Evolutionary conservation across 2,888 invertebrate genomes (phyloP).

Genomic region (Heteromurus nitidus): DNA sequence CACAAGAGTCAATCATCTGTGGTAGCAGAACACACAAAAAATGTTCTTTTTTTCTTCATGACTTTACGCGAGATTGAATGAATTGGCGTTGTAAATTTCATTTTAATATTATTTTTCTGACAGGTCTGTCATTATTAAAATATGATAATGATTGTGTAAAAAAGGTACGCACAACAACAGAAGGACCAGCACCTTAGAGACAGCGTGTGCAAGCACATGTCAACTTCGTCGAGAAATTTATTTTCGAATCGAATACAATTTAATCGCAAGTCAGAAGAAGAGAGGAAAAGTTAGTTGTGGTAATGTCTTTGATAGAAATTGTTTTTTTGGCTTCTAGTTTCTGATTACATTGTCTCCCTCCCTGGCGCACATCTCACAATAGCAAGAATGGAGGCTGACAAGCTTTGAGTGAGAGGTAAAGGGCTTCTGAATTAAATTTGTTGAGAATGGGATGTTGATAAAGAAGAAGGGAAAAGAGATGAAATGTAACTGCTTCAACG

Average conservation of each 20-base stretch:
- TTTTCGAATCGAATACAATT: neutral
- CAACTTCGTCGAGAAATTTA: too few species aligned
- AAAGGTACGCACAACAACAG: neutral
- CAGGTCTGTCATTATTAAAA: neutral
- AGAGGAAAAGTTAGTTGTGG: neutral
- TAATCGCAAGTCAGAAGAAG: neutral
- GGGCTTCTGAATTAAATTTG: too few species aligned
- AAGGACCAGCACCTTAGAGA: too few species aligned
- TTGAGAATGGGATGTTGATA: too few species aligned
- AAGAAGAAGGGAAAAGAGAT: too few species aligned
- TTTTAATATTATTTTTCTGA: neutral
- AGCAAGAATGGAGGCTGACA: too few species aligned
- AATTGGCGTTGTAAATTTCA: neutral
- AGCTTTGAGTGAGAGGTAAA: too few species aligned
- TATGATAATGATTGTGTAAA: neutral
- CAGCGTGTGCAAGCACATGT: too few species aligned
- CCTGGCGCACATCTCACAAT: too few species aligned
- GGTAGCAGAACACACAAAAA: too few species aligned
- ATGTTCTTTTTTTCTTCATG: neutral
- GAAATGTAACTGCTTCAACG: too few species aligned
- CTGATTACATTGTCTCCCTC: neutral
- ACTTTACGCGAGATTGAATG: neutral
- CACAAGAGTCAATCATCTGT: neutral
- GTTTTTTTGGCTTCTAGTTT: neutral
- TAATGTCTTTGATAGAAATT: neutral